phyloP scores from a whole-genome alignment of 2,113 vertebrate species.

The Actinemys pallida region DNA sequence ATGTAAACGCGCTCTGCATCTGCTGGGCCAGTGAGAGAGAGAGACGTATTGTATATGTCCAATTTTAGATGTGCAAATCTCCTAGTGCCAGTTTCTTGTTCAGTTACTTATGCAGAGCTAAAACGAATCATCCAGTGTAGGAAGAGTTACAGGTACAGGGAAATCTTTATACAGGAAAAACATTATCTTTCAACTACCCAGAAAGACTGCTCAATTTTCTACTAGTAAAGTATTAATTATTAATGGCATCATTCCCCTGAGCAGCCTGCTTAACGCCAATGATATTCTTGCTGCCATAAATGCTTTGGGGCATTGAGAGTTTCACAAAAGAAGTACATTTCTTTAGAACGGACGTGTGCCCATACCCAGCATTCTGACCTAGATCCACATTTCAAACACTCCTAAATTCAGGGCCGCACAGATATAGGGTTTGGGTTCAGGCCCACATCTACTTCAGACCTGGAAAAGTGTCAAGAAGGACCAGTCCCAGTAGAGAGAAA shows the following conservation, averaged over 20 bases:
- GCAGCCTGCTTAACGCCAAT: constrained; percentile 64
- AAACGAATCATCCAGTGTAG: neutral
- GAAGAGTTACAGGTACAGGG: constrained; percentile 25
- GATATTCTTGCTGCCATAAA: constrained; percentile 69
- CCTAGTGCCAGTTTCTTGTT: neutral
- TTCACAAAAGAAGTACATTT: constrained; percentile 63
- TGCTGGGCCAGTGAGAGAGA: constrained; percentile 63
- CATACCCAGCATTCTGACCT: constrained; percentile 20
- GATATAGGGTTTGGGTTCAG: constrained; percentile 13
- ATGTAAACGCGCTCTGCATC: constrained; percentile 56
- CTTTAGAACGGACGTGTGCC: constrained; percentile 13
- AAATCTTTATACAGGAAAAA: constrained; percentile 26
- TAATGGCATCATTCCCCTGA: constrained; percentile 75
- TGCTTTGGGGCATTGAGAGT: constrained; percentile 64
- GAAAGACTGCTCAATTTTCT: constrained; percentile 66
- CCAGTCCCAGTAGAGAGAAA: constrained; percentile 28
- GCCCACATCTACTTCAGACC: neutral
- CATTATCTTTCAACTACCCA: constrained; percentile 60
- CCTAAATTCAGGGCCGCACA: neutral
- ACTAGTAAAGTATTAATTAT: constrained; percentile 60
- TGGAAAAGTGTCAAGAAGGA: neutral
- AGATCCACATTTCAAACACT: constrained; percentile 4
- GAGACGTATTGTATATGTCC: constrained; percentile 59
- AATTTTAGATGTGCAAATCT: constrained; percentile 58
- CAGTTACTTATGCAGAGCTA: constrained; percentile 32